Percentiles rank a stretch among this genome's conserved stretches.
phyloP scores from a whole-genome alignment of 1,140 invertebrate species.

The Rhagoletis pomonella region DNA sequence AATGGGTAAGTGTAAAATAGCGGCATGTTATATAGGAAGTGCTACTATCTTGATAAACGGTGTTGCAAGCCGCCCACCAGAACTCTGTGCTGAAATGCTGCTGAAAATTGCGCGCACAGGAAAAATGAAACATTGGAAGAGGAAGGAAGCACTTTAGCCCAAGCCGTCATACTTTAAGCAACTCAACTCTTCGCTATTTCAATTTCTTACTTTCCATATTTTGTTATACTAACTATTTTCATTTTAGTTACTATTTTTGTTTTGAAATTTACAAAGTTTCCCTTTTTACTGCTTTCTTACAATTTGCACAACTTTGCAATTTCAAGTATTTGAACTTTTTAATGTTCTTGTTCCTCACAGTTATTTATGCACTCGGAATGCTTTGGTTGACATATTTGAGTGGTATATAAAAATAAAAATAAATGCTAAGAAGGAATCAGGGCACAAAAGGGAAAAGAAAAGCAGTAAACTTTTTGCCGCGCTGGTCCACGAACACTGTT shows the following conservation, averaged over 20 bases:
- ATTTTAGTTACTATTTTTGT: not conserved
- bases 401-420: not conserved
- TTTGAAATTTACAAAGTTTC: constrained; percentile 21
- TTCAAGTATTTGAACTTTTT: not conserved
- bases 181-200: not conserved
- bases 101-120: not conserved
- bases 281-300: not conserved
- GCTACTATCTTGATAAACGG: not conserved
- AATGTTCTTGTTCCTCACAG: not conserved
- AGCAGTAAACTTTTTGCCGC: not conserved
- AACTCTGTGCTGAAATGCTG: not conserved
- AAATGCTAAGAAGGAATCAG: not conserved
- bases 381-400: not conserved
- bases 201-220: not conserved
- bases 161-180: not conserved
- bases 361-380: not conserved
- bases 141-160: not conserved
- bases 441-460: not conserved
- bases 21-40: not conserved
- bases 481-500: not conserved
- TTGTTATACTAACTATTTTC: not conserved
- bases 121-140: not conserved
- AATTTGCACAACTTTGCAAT: not conserved
- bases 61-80: not conserved
- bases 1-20: not conserved